Conservation (phyloP, 2,113 vertebrate genomes). For the Platycercus adscitus region DNA sequence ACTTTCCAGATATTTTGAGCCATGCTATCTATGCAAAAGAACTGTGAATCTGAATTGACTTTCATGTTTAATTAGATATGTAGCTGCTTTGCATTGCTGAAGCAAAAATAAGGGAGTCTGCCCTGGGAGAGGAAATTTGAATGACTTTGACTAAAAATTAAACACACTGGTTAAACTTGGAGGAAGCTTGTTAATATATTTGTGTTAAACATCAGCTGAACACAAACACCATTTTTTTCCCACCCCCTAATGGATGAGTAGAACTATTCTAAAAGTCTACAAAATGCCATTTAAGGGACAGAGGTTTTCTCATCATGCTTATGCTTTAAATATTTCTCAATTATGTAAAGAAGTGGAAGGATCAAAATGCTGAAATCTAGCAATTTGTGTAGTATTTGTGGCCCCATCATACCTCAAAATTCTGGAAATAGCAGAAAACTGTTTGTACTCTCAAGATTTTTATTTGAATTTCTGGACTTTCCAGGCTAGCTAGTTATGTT, state of each 20-base stretch:
- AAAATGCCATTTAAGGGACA: not conserved
- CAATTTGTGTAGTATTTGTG: not conserved
- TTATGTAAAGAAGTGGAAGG: not conserved
- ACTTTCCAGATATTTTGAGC: not conserved
- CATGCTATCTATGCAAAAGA: not conserved
- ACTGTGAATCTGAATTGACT: not conserved
- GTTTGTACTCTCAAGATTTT: not conserved
- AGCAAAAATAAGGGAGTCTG: not conserved
- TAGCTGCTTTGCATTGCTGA: not conserved
- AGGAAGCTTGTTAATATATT: not conserved
- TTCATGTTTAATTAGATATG: not conserved
- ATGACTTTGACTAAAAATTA: not conserved
- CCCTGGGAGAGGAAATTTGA: not conserved
- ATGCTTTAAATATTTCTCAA: not conserved
- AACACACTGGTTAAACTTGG: not conserved
- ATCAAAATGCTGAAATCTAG: not conserved
- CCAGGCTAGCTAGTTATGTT: not conserved
- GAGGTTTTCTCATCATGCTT: not conserved
- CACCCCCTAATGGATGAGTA: not conserved
- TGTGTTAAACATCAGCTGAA: not conserved
- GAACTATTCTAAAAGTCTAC: not conserved
- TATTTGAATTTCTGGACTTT: not conserved
- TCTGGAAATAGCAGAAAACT: not conserved
- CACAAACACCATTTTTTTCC: not conserved
- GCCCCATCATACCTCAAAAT: not conserved